Evolutionary conservation across 2,113 vertebrate genomes (phyloP), one percentile per base, ranked within the genome.

Genomic region (Micromys minutus): DNA sequence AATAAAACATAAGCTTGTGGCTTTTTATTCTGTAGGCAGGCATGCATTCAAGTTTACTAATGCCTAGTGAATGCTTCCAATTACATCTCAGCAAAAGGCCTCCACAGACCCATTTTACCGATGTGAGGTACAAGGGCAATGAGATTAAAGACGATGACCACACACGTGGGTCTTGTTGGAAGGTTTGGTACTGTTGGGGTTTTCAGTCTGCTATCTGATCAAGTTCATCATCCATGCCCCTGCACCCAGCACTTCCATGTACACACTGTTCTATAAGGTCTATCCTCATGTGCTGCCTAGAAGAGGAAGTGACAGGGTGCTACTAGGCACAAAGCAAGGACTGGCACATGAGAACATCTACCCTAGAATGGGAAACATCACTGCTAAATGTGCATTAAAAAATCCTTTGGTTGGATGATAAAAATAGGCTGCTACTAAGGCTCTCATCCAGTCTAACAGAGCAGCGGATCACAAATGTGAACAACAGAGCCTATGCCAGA

Each of bases 261-360:
- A 61, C 29, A 17, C 4, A 91, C 31, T 90, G 42, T 89, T 8
- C 94, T 74, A 92, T 0, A 4, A 81, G 93, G 93, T 71, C 6
- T 29, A 8, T 26, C 87, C 63, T 50, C 77, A 0, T 52, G 17
- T 83, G 63, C 4, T 89, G 24, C 21, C 92, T 0, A 0, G n/a
- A 19, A 95, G 45, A 95, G 76, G 26, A 87, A 96, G 55, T 63
- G 65, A 89, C n/a, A 67, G 34, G 5, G 75, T 65, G 13, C 91
- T 81, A 0, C 50, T 93, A 80, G 26, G 42, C 22, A 47, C 42
- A 65, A 85, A 67, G 10, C n/a, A 22, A 50, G 21, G 79, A 92
- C 75, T 90, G 65, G 94, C 57, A 97, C 39, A 12, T 76, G 96
- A 52, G 97, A 45, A 87, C 24, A 79, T 67, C 15, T 91, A 89